Evolutionary conservation across 2,113 vertebrate genomes (phyloP).

Genomic region (Scalopus aquaticus): DNA sequence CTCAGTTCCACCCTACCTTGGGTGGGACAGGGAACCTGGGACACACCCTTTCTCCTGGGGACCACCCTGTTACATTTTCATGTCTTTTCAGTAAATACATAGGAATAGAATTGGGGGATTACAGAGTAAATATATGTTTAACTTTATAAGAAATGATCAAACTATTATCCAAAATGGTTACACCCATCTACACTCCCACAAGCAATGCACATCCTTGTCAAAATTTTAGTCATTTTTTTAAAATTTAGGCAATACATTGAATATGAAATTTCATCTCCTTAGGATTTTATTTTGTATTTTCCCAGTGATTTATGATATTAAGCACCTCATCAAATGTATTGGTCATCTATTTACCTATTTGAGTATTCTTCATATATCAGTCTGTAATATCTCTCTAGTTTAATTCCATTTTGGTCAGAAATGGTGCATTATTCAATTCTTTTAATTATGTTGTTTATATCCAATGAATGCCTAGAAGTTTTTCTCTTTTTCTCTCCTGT

Average conservation of each 20-base stretch:
- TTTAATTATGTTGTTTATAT: not conserved
- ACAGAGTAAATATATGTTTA: not conserved
- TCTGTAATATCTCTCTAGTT: not conserved
- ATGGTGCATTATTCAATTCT: not conserved
- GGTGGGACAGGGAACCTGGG: too few relatives aligned
- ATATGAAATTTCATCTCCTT: not conserved
- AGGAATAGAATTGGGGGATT: not conserved
- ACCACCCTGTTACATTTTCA: too few relatives aligned
- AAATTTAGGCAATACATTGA: not conserved
- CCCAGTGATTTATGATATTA: not conserved
- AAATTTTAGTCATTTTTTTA: not conserved
- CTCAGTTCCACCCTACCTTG: too few relatives aligned
- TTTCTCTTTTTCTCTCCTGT: not conserved
- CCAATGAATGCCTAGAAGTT: not conserved
- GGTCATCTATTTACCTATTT: not conserved
- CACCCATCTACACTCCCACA: not conserved
- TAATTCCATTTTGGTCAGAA: not conserved
- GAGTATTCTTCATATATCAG: not conserved
- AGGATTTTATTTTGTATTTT: not conserved
- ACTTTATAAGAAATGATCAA: not conserved
- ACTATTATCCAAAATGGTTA: not conserved
- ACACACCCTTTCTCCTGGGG: too few relatives aligned
- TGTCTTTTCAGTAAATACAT: not conserved
- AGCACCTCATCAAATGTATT: not conserved
- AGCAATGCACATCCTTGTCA: not conserved